Percentiles rank a stretch among this genome's conserved stretches.
Conservation (phyloP, 30 jellyfish, hydroid and myxozoan species). For the Turritopsis rubra region DNA sequence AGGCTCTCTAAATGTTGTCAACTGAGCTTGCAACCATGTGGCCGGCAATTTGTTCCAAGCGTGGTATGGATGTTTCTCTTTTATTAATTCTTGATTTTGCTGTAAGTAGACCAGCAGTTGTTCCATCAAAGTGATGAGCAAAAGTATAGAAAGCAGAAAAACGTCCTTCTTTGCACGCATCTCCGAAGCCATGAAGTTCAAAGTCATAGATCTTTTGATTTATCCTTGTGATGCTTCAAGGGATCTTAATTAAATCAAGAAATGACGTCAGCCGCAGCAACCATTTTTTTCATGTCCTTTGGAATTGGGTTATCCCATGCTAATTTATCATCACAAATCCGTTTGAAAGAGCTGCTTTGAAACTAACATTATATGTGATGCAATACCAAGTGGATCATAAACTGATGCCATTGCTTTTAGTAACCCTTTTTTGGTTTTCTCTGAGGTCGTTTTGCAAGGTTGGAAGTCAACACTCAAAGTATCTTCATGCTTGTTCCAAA, state of each 20-base stretch:
- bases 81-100: conserved; percentile 52
- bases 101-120: conserved; percentile 33
- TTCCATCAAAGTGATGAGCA: conserved; percentile 34
- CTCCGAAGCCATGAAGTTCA: conserved; percentile 62
- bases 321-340: conserved; percentile 37
- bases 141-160: conserved; percentile 50
- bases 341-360: conserved; percentile 35
- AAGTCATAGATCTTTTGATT: conserved; percentile 16
- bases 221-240: conserved; percentile 44
- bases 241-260: conserved; percentile 37
- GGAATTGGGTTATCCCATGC: conserved; percentile 56
- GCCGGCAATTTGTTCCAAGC: conserved; percentile 55
- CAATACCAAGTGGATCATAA: conserved; percentile 60
- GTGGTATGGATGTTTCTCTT: conserved; percentile 52
- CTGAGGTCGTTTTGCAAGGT: background rate
- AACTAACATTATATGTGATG: conserved; percentile 37
- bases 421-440: conserved; percentile 49
- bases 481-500: conserved; percentile 63
- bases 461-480: conserved; percentile 41
- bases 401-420: conserved; percentile 43
- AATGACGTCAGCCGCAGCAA: conserved; percentile 23
- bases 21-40: conserved; percentile 46
- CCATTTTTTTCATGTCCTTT: conserved; percentile 38
- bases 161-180: conserved; percentile 57
- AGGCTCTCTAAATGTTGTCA: conserved; percentile 32